Percentiles rank a stretch among this genome's conserved stretches.
Evolutionary conservation across 2,888 invertebrate genomes (phyloP).

Genomic region (Epinotia bilunana): DNA sequence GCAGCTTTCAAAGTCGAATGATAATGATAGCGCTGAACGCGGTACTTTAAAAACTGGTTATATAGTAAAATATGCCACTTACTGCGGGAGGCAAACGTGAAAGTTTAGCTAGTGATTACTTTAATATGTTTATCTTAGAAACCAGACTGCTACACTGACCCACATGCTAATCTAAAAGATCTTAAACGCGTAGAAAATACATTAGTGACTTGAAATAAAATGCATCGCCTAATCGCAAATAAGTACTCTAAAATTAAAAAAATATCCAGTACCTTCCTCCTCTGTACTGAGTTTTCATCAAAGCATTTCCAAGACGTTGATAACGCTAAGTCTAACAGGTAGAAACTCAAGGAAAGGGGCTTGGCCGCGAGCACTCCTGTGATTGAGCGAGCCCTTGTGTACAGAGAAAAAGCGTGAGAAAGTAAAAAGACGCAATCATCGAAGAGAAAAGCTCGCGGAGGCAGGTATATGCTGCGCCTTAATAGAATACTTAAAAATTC

Average conservation of each 20-base stretch:
- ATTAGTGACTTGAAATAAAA: not conserved
- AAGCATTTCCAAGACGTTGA: conserved; percentile 30
- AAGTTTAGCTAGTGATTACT: conserved; percentile 59
- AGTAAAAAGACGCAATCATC: conserved; percentile 81
- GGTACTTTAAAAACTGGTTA: conserved; percentile 63
- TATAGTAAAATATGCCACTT: conserved; percentile 63
- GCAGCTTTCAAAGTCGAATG: conserved; percentile 40
- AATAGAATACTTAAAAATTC: conserved; percentile 81
- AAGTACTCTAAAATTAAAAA: not conserved
- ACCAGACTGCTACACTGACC: conserved; percentile 44
- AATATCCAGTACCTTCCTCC: not conserved
- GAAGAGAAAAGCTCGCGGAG: conserved; percentile 74
- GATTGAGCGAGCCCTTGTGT: conserved; percentile 61
- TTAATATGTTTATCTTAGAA: conserved; percentile 42
- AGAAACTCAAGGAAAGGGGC: conserved; percentile 52
- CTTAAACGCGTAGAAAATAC: conserved; percentile 11
- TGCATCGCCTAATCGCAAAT: no score
- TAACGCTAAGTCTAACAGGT: conserved; percentile 43
- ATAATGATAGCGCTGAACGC: conserved; percentile 40
- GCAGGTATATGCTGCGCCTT: conserved; percentile 61
- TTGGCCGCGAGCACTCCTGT: conserved; percentile 61
- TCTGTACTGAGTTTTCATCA: not conserved
- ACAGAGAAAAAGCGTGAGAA: conserved; percentile 68
- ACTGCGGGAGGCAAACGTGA: conserved; percentile 65
- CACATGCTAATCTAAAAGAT: conserved; percentile 36